Percentiles rank a stretch among this genome's conserved stretches.
Conservation (phyloP, 2,888 invertebrate genomes). For the Pseudoips prasinana region DNA sequence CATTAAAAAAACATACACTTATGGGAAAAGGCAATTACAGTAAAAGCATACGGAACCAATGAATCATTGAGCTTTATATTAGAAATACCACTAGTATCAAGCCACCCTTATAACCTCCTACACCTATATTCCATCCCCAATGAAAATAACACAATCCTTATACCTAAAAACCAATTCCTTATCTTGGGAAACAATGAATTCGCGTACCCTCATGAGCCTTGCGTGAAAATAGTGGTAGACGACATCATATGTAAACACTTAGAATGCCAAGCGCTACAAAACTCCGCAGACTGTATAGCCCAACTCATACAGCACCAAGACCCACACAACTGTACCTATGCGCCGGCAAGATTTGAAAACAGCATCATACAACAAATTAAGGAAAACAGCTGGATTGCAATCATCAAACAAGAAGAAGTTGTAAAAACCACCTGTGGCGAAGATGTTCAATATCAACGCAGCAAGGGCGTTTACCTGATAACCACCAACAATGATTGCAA, state of each 20-base stretch:
- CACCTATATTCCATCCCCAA: conserved; percentile 30
- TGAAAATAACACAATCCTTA: conserved; percentile 20
- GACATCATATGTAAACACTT: too few relatives aligned
- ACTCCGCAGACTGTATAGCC: too few relatives aligned
- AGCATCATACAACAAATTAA: background rate
- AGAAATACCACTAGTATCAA: background rate
- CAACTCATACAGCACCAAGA: too few relatives aligned
- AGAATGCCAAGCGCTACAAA: too few relatives aligned
- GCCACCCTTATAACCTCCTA: conserved; percentile 9
- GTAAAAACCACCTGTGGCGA: too few relatives aligned
- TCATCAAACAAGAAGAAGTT: too few relatives aligned
- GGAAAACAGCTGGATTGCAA: too few relatives aligned
- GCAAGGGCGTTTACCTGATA: conserved; percentile 1
- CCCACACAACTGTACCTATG: too few relatives aligned
- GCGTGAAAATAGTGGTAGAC: conserved; percentile 15
- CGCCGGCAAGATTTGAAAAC: background rate
- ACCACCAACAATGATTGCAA: too few relatives aligned
- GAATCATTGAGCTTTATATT: conserved; percentile 3
- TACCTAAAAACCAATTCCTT: conserved; percentile 26
- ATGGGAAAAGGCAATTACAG: conserved; percentile 1
- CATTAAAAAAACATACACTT: background rate
- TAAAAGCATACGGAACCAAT: conserved; percentile 4
- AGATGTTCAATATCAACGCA: too few relatives aligned
- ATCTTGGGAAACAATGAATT: conserved; percentile 34
- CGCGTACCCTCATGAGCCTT: conserved; percentile 29